These are phyloP conservation scores for Myiotriccus ornatus DNA, from an alignment of 2,797 vertebrate species.

Conservation along the genomic window DNA sequence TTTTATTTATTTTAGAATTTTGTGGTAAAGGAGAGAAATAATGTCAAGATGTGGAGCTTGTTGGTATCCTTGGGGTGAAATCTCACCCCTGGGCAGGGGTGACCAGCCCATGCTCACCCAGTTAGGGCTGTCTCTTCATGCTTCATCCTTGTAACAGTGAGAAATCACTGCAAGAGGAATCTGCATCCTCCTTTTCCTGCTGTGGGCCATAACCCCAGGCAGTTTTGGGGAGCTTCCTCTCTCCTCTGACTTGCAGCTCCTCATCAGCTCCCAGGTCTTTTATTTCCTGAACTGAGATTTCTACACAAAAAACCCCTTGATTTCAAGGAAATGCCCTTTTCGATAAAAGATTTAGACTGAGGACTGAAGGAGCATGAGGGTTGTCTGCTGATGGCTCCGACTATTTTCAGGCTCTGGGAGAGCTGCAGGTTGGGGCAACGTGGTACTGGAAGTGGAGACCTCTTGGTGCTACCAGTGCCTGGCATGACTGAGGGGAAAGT, in stretches of 20 bases:
- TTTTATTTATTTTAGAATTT: background rate
- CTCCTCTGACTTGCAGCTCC: background rate
- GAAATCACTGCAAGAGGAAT: background rate
- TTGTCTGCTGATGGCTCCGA: background rate
- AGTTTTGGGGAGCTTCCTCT: background rate
- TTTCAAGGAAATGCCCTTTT: background rate
- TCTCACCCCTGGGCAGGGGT: background rate
- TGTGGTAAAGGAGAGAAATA: background rate
- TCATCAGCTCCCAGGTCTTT: background rate
- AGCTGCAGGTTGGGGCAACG: background rate
- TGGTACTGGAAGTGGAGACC: background rate
- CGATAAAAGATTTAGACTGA: background rate
- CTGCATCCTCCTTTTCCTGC: background rate
- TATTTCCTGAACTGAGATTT: background rate
- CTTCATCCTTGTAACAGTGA: background rate
- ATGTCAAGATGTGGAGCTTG: background rate
- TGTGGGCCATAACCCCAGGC: background rate
- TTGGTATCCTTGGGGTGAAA: background rate
- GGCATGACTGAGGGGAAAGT: background rate
- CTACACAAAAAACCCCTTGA: too few relatives aligned
- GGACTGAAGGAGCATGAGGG: background rate
- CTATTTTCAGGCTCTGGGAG: background rate
- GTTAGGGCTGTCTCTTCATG: background rate
- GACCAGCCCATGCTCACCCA: background rate
- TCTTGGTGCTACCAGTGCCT: background rate